Base-by-base conservation (phyloP, 2,888 invertebrate species). In the Chrysopilus asiliformis region DNA sequence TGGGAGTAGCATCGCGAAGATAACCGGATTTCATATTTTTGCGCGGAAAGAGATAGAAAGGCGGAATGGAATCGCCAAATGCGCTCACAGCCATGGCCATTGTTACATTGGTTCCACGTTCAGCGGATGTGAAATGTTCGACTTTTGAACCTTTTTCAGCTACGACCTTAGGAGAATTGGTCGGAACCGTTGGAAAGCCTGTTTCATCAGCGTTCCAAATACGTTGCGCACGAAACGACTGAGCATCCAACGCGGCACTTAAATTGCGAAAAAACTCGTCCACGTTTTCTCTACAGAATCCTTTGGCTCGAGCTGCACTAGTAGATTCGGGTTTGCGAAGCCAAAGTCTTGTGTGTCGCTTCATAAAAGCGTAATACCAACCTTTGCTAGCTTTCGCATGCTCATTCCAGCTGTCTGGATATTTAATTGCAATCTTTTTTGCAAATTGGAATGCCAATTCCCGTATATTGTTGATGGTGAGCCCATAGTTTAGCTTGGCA, bases 241-340 rank as follows among this genome's bases (percentile, higher is more conserved):
- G 5, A 7, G 17, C 33, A 15, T 3, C 10, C 4, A 32, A 13
- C 5, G 36, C 32, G 8, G 15, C n/a, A 12, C 15, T 14, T 4
- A 38, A 32, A 39, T 43, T 20, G 7, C 20, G 10, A 18, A 42
- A 43, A 30, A 43, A 42, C 4, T 6, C 14, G 17, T 14, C 30
- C 5, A 44, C 44, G 26, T 43, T 44, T 20, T 17, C 25, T n/a
- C 7, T n/a, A 29, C 38, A 39, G 30, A 46, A 45, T 15, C 31
- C 34, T 40, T 45, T 46, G 4, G 35, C 42, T 6, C 45, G 37
- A 39, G 70, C 66, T 18, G 25, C 14, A 13, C 10, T 14, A 10
- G 30, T 30, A 16, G 15, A 18, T 25, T 43, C 39, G 14, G 41
- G 34, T 24, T 38, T 34, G 30, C 39, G 33, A 8, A 43, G 19